A percentile compares a stretch with the other conserved stretches of the same genome.
phyloP scores from a whole-genome alignment of 2,888 invertebrate genomes.

The Spialia ferax region DNA sequence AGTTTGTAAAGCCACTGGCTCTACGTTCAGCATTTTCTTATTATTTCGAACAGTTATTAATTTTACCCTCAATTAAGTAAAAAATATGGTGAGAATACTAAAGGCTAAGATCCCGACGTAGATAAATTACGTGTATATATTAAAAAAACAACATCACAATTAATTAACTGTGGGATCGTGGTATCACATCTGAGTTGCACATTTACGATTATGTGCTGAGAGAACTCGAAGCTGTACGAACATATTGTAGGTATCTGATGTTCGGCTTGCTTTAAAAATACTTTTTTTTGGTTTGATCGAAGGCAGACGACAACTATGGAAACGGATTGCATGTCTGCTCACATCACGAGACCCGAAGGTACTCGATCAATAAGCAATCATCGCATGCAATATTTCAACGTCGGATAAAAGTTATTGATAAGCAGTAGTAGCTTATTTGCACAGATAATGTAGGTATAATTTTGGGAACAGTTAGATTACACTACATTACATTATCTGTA shows the following conservation, averaged over 20 bases:
- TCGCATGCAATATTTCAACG: conserved; percentile 25
- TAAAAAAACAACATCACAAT: neutral
- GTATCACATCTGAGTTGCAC: neutral
- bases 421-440: conserved; percentile 4
- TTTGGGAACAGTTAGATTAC: neutral
- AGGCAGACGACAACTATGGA: conserved; percentile 13
- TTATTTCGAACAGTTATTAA: no score
- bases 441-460: no score
- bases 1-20: no score
- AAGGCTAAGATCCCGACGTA: neutral
- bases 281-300: conserved; percentile 32
- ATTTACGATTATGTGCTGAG: neutral
- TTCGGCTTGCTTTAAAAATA: neutral
- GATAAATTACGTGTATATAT: neutral
- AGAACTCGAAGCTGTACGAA: neutral
- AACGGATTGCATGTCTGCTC: conserved; percentile 12
- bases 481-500: no score
- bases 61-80: no score
- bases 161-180: neutral
- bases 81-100: neutral
- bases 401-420: conserved; percentile 24
- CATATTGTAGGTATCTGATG: neutral
- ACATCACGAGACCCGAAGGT: conserved; percentile 9
- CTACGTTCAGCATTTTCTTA: no score
- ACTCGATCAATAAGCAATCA: conserved; percentile 33